These are phyloP conservation scores for Microcebus murinus DNA, from an alignment of 2,113 vertebrate genomes.

Conservation along the genomic window DNA sequence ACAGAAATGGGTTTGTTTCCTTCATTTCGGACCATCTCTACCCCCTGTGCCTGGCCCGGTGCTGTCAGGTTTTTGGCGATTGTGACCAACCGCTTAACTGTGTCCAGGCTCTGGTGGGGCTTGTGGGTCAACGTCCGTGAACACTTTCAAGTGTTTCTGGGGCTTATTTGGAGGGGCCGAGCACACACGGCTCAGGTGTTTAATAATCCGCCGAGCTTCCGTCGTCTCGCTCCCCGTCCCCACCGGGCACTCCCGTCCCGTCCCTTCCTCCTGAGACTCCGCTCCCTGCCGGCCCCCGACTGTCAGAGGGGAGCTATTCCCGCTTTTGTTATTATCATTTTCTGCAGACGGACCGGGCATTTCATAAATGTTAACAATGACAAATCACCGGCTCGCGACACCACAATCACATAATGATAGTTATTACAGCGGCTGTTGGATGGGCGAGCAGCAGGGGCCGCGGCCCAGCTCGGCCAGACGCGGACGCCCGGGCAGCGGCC, in stretches of 20 bases:
- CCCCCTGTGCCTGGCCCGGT: accelerated
- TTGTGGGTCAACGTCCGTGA: accelerated
- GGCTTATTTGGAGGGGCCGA: neutral
- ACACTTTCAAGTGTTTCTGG: accelerated
- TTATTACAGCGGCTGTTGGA: neutral
- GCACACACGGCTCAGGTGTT: neutral
- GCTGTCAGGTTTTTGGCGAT: accelerated
- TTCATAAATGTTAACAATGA: conserved; percentile 57
- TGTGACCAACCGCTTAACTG: accelerated
- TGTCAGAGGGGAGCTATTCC: neutral
- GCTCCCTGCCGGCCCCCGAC: accelerated
- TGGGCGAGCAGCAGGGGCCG: neutral
- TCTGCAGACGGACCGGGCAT: conserved; percentile 20
- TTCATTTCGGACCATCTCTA: accelerated
- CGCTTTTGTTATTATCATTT: conserved; percentile 11
- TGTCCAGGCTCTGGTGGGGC: too few species aligned
- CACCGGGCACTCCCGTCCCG: accelerated
- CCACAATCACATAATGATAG: conserved; percentile 10
- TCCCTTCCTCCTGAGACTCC: neutral
- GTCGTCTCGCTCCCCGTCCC: accelerated
- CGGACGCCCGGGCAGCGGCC: accelerated
- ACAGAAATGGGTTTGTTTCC: neutral
- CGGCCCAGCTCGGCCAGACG: accelerated
- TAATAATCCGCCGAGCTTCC: accelerated
- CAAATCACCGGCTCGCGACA: neutral